Evolutionary conservation across 2,888 invertebrate genomes (phyloP).

Genomic region (Cryptocephalus moraei): DNA sequence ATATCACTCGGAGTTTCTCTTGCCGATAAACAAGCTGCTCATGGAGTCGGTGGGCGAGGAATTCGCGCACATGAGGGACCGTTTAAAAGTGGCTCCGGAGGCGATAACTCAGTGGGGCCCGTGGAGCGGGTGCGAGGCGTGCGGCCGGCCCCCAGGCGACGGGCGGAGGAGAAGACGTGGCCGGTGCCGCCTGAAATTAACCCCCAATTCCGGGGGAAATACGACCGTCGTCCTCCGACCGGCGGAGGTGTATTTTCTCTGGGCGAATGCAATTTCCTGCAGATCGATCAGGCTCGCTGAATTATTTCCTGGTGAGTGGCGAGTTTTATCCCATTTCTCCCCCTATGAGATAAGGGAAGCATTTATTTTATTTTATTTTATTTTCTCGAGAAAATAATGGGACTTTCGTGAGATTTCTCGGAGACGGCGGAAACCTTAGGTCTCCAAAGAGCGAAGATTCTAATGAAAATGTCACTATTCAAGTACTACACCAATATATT

Average conservation of each 20-base stretch:
- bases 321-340: not conserved
- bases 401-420: too few relatives aligned
- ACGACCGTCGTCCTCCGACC: not conserved
- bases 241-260: constrained; percentile 7
- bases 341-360: not conserved
- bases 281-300: constrained; percentile 38
- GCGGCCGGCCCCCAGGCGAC: constrained; percentile 32
- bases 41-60: constrained; percentile 35
- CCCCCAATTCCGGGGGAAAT: constrained; percentile 2
- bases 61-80: constrained; percentile 35
- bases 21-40: constrained; percentile 40
- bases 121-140: constrained; percentile 45
- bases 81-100: constrained; percentile 37
- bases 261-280: constrained; percentile 33
- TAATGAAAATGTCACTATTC: too few relatives aligned
- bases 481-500: too few relatives aligned
- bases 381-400: too few relatives aligned
- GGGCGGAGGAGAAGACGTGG: constrained; percentile 39
- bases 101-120: constrained; percentile 43
- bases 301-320: constrained; percentile 32
- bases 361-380: too few relatives aligned
- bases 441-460: too few relatives aligned
- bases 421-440: too few relatives aligned
- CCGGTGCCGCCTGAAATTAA: constrained; percentile 41
- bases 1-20: constrained; percentile 39